Evolutionary conservation across 2,888 invertebrate species (phyloP).

Genomic region (Arge pagana): DNA sequence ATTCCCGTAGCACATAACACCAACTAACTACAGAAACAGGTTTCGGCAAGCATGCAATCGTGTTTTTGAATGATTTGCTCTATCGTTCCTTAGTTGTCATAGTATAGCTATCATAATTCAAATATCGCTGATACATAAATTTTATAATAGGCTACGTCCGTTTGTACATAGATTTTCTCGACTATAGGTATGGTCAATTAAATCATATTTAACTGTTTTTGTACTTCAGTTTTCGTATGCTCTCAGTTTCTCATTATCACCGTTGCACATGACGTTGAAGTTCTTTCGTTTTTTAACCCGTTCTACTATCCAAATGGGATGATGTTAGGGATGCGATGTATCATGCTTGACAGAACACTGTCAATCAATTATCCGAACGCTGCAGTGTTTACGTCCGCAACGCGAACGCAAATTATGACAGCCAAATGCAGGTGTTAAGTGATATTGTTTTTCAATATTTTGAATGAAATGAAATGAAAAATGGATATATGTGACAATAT

Average conservation of each 20-base stretch:
- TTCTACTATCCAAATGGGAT: conserved; percentile 14
- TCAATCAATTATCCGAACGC: conserved; percentile 1
- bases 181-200: no score
- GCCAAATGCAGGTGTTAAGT: background rate
- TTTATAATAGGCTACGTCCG: background rate
- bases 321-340: conserved; percentile 5
- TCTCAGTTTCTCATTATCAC: conserved; percentile 1
- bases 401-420: background rate
- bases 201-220: no score
- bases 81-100: conserved; percentile 2
- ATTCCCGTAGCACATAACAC: conserved; percentile 21
- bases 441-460: background rate
- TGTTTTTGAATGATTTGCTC: conserved; percentile 5
- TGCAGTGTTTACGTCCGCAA: conserved; percentile 2
- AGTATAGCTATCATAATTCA: conserved; percentile 8
- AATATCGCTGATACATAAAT: background rate
- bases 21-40: conserved; percentile 12
- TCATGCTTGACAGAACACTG: conserved; percentile 1
- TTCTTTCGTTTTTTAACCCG: conserved; percentile 4
- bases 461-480: conserved; percentile 10
- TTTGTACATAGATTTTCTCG: background rate
- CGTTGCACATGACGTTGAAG: background rate
- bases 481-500: background rate
- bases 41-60: conserved; percentile 18
- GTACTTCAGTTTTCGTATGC: background rate